These are phyloP conservation scores for Tetranychus truncatus DNA, from an alignment of 2,888 invertebrate genomes.

Conservation along the genomic window DNA sequence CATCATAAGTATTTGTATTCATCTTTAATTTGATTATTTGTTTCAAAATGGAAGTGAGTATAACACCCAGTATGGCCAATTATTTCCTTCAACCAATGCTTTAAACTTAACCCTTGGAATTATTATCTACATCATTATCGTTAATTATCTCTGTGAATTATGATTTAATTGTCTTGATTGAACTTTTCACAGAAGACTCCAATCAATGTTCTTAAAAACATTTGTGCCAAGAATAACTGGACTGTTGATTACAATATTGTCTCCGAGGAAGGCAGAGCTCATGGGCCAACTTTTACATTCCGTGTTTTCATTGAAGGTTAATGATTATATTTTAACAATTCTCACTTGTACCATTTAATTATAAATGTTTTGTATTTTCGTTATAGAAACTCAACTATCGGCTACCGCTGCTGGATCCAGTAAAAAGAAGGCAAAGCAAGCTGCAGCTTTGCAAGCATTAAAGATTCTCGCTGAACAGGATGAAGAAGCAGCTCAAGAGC, in stretches of 20 bases:
- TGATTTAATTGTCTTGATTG: neutral
- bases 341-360: neutral
- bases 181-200: conserved; percentile 17
- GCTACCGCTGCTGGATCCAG: conserved; percentile 56
- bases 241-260: conserved; percentile 29
- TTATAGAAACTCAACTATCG: conserved; percentile 38
- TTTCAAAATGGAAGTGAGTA: no score
- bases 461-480: neutral
- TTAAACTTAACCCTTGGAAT: no score
- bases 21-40: no score
- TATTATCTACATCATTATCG: no score
- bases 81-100: no score
- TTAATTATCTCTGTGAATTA: no score
- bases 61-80: no score
- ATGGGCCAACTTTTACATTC: conserved; percentile 70
- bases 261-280: conserved; percentile 83
- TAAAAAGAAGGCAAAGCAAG: conserved; percentile 92
- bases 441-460: conserved; percentile 46
- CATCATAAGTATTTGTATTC: no score
- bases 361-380: conserved; percentile 37
- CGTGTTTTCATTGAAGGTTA: conserved; percentile 15
- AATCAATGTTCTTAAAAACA: conserved; percentile 49
- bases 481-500: neutral
- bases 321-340: conserved; percentile 15
- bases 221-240: conserved; percentile 57